Evolutionary conservation across 2,113 vertebrate species (phyloP).

Genomic region (Tapirus terrestris): DNA sequence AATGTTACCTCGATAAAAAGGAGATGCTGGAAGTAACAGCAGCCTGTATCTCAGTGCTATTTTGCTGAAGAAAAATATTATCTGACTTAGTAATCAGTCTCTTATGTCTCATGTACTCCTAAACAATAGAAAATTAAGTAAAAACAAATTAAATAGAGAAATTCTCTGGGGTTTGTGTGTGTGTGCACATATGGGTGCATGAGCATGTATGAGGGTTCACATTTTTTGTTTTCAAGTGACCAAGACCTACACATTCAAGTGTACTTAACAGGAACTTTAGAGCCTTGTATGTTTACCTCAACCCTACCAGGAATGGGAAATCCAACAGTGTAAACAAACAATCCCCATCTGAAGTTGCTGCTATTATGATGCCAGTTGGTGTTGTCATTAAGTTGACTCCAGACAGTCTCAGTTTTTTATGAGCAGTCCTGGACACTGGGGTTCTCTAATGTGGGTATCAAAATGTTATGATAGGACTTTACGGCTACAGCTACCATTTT

Average conservation of each 20-base stretch:
- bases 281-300: not conserved
- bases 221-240: not conserved
- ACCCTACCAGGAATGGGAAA: not conserved
- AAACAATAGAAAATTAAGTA: not conserved
- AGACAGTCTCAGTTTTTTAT: not conserved
- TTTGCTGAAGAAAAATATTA: conserved; percentile 15
- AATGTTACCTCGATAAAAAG: no score
- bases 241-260: not conserved
- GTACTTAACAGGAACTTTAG: not conserved
- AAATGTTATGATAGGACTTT: not conserved
- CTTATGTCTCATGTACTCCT: not conserved
- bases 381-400: not conserved
- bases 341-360: not conserved
- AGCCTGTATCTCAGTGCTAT: not conserved
- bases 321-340: not conserved
- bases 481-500: not conserved
- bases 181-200: accelerated
- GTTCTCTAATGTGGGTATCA: not conserved
- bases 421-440: not conserved
- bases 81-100: conserved; percentile 29
- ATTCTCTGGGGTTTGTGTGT: not conserved
- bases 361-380: not conserved
- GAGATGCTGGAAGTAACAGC: not conserved
- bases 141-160: not conserved
- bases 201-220: not conserved